Conservation (phyloP, 2,113 vertebrate species). For the Cnemophilus loriae region DNA sequence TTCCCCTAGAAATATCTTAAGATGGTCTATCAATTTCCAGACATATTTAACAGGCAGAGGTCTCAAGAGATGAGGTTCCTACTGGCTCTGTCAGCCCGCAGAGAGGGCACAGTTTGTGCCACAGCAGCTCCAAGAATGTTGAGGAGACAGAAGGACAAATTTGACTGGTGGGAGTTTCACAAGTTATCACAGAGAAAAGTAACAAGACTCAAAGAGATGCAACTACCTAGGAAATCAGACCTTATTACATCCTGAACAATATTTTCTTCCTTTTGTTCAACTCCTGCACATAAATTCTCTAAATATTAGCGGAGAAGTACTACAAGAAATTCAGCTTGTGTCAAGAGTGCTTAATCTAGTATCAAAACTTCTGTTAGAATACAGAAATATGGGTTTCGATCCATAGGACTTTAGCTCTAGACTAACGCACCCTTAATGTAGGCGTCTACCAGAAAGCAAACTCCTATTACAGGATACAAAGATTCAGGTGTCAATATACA, state of each 20-base stretch:
- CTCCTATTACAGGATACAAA: neutral
- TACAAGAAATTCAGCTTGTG: neutral
- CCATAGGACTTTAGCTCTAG: neutral
- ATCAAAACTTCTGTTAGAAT: neutral
- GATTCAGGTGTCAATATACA: neutral
- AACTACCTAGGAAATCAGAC: neutral
- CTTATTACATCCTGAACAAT: neutral
- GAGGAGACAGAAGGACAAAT: neutral
- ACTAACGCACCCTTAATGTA: neutral
- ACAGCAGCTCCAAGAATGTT: neutral
- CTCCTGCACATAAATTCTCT: neutral
- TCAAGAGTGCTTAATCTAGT: neutral
- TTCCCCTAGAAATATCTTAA: neutral
- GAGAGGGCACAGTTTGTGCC: neutral
- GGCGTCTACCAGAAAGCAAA: neutral
- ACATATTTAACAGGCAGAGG: neutral
- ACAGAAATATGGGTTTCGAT: neutral
- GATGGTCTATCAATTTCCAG: neutral
- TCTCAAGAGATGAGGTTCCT: neutral
- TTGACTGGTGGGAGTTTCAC: neutral
- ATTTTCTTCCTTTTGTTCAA: neutral
- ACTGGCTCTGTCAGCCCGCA: neutral
- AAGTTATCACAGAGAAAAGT: neutral
- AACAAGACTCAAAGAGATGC: neutral
- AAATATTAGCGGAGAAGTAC: neutral